These are phyloP conservation scores for Entomyzon cyanotis DNA, from an alignment of 2,113 vertebrate genomes.

Conservation along the genomic window DNA sequence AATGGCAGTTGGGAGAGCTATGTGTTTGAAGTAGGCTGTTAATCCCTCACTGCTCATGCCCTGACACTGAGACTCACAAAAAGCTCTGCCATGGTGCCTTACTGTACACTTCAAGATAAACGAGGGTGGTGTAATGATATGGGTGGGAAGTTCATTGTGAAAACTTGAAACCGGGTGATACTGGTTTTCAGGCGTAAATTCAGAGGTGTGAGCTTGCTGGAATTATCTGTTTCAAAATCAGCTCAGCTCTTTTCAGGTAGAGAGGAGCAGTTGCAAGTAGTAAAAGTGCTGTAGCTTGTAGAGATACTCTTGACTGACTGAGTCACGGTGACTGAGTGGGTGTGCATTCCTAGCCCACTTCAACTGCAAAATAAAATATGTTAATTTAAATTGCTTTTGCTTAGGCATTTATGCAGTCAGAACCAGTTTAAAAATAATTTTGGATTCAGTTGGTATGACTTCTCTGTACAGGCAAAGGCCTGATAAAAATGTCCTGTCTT, in stretches of 20 bases:
- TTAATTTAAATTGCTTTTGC: conserved; percentile 52
- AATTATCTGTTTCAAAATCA: neutral
- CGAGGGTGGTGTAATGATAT: neutral
- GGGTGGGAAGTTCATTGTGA: neutral
- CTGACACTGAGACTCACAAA: neutral
- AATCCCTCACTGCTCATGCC: neutral
- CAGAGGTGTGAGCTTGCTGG: neutral
- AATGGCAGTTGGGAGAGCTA: neutral
- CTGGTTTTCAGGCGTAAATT: neutral
- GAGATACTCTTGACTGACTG: conserved; percentile 48
- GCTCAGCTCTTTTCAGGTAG: conserved; percentile 18
- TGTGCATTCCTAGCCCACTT: conserved; percentile 53
- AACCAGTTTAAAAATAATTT: conserved; percentile 46
- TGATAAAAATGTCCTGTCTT: neutral
- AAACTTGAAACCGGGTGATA: neutral
- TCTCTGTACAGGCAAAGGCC: neutral
- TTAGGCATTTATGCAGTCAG: conserved; percentile 40
- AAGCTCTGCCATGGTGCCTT: neutral
- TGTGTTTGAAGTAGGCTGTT: neutral
- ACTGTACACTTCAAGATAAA: neutral
- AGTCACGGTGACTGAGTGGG: conserved; percentile 40
- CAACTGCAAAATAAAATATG: conserved; percentile 56
- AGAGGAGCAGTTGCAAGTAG: conserved; percentile 12
- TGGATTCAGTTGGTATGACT: neutral
- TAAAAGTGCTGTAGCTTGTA: conserved; percentile 27